Evolutionary conservation across 2,797 vertebrate genomes (phyloP).

Genomic region (Etheostoma perlongum): DNA sequence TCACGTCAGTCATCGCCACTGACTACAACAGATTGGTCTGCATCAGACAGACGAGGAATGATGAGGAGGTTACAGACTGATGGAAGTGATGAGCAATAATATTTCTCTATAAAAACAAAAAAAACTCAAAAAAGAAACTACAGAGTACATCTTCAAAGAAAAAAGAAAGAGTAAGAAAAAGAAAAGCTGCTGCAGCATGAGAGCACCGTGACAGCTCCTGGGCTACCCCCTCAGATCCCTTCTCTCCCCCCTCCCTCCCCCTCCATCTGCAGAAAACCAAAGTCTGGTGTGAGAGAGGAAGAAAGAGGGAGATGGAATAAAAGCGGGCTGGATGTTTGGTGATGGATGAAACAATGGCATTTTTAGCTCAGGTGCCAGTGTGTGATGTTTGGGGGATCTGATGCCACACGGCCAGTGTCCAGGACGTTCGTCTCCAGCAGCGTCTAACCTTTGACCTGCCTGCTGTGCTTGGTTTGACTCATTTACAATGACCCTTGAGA

Average conservation of each 20-base stretch:
- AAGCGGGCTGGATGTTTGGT: slow-evolving; percentile 58
- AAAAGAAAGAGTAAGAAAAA: slow-evolving; percentile 49
- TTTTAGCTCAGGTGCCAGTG: slow-evolving; percentile 47
- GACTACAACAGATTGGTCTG: slow-evolving; percentile 97
- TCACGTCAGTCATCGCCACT: slow-evolving; percentile 92
- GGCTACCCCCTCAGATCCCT: slow-evolving; percentile 69
- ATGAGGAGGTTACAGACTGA: slow-evolving; percentile 89
- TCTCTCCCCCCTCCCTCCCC: slow-evolving; percentile 7
- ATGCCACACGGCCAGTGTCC: slow-evolving; percentile 39
- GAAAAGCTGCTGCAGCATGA: slow-evolving; percentile 86
- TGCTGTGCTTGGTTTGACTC: slow-evolving; percentile 77
- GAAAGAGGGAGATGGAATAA: slow-evolving; percentile 49
- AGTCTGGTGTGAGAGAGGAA: slow-evolving; percentile 71
- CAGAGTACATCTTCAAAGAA: slow-evolving; percentile 75
- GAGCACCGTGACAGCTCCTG: slow-evolving; percentile 86
- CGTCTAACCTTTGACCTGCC: slow-evolving; percentile 53
- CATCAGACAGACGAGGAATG: slow-evolving; percentile 89
- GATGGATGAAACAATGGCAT: slow-evolving; percentile 64
- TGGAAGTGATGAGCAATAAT: slow-evolving; percentile 90
- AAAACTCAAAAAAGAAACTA: slow-evolving; percentile 54
- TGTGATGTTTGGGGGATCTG: slow-evolving; percentile 35
- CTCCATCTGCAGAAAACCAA: slow-evolving; percentile 57
- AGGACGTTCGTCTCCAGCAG: slow-evolving; percentile 38
- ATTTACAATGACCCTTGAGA: slow-evolving; percentile 64
- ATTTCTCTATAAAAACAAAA: slow-evolving; percentile 82